Base-by-base conservation (phyloP, 1,140 invertebrate species). In the Berghia stephanieae region DNA sequence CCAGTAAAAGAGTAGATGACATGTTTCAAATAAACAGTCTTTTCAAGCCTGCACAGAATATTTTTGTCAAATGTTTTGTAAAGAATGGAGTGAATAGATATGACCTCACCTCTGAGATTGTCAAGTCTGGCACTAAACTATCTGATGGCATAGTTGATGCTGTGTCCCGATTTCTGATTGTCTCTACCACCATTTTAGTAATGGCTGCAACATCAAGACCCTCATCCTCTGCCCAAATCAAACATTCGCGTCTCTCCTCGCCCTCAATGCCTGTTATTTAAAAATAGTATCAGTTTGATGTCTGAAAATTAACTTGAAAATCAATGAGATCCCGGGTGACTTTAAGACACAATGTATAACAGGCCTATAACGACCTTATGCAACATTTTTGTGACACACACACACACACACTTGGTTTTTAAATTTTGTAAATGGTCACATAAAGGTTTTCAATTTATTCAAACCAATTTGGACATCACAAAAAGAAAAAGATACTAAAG, bases 181-280 rank as follows among this genome's bases (percentile, higher is more conserved):
- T 94, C 84, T 96, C 94, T 0, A 97, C 95, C 0, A 96, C 93
- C 49, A 93, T 89, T 85, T 94, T 93, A 0, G 95, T 96, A 40
- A 97, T 95, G 0, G 92, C 92, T 72, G 93, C 92, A n/a, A 97
- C 92, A 90, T 96, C 93, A 27, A 98, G 89, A n/a, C 94, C 94
- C 38, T 93, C 93, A 78, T 93, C 90, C 84, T 94, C 91, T 2
- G 94, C 95, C 24, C 93, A 92, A 24, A 89, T 83, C 8, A 96
- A 85, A 77, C 93, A 93, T n/a, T 83, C 77, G 71, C 88, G 86
- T 13, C 89, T 79, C 74, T 94, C 92, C 34, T 93, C 92, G 78
- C 93, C 93, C 18, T 91, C 90, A 27, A 95, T 91, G 66, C 90
- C 91, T 89, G 68, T 1, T 77, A 40, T 38, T n/a, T n/a, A n/a